Percentiles rank a stretch among this genome's conserved stretches.
Conservation (phyloP, 1,140 invertebrate genomes). For the Uloborus diversus region DNA sequence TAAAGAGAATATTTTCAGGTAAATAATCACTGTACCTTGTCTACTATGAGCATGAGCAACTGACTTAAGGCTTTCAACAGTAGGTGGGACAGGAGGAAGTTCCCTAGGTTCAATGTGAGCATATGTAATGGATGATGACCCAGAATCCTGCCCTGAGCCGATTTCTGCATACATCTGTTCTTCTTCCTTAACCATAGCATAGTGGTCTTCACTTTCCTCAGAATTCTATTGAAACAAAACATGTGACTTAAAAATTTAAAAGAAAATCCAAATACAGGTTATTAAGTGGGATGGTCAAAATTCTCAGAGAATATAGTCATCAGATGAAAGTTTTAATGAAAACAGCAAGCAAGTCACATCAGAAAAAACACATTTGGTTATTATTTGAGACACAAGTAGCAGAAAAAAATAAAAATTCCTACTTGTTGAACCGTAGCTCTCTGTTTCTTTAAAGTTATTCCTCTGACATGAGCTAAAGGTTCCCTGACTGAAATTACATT, state of each 20-base stretch:
- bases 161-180: constrained; percentile 86
- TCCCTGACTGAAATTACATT: constrained; percentile 90
- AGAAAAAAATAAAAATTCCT: not conserved
- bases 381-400: not conserved
- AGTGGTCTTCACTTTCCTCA: constrained; percentile 60
- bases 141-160: constrained; percentile 76
- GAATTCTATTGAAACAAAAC: constrained; percentile 44
- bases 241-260: not conserved
- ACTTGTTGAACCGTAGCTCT: constrained; percentile 30
- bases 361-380: not conserved
- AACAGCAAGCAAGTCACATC: not conserved
- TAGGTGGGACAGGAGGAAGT: constrained; percentile 69
- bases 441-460: constrained; percentile 47
- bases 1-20: too few species aligned
- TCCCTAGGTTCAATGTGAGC: constrained; percentile 79
- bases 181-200: constrained; percentile 69
- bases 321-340: too few species aligned
- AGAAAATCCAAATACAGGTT: not conserved
- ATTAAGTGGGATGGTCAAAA: not conserved
- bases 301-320: too few species aligned
- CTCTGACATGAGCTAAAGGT: constrained; percentile 78
- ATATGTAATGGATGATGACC: constrained; percentile 76
- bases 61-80: constrained; percentile 71
- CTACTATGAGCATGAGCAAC: constrained; percentile 75
- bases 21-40: constrained; percentile 75